Percentiles rank a stretch among this genome's conserved stretches.
Conservation (phyloP, 2,113 vertebrate species). For the Mastomys natalensis region DNA sequence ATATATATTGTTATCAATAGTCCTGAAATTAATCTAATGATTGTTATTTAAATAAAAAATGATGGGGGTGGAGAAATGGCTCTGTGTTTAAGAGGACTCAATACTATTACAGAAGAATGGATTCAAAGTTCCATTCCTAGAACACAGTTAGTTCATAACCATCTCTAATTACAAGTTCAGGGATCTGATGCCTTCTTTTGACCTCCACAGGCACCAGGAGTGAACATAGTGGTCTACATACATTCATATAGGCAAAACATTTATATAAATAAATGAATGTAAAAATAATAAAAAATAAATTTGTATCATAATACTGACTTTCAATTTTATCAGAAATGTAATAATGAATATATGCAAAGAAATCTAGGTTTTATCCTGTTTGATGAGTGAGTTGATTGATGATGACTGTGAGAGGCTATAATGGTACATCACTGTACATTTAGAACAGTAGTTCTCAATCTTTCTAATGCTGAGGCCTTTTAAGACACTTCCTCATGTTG, state of each 20-base stretch:
- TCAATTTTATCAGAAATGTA: constrained; percentile 20
- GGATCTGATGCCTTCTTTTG: background rate
- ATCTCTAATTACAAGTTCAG: background rate
- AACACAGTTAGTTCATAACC: background rate
- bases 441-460: background rate
- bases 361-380: too few species aligned
- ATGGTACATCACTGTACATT: background rate
- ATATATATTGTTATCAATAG: background rate
- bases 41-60: background rate
- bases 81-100: background rate
- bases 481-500: background rate
- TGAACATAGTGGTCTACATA: background rate
- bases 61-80: background rate
- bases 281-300: background rate
- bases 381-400: background rate
- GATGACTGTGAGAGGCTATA: background rate
- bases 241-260: background rate
- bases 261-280: background rate
- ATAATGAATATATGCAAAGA: background rate
- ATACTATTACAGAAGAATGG: background rate
- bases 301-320: background rate
- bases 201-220: background rate
- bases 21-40: background rate
- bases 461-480: background rate
- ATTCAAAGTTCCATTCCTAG: background rate